Conservation (phyloP, 2,888 invertebrate species). For the Tachina fera region DNA sequence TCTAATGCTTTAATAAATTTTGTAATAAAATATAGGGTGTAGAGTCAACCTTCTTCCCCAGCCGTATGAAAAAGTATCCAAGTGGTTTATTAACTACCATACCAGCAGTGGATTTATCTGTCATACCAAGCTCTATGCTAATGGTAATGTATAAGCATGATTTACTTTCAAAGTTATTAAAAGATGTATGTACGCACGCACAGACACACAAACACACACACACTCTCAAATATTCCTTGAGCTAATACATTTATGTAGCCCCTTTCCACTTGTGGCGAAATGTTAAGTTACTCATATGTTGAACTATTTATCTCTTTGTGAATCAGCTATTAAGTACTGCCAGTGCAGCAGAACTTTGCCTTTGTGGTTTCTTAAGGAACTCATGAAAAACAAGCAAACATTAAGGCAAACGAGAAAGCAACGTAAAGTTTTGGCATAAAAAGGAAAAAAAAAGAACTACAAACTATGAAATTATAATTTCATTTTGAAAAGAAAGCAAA, state of each 20-base stretch:
- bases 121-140: slow-evolving; percentile 82
- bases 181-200: neutral
- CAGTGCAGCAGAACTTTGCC: slow-evolving; percentile 41
- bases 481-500: slow-evolving; percentile 25
- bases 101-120: slow-evolving; percentile 82
- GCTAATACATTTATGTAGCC: neutral
- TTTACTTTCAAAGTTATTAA: slow-evolving; percentile 32
- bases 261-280: neutral
- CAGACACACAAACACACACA: neutral
- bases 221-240: neutral
- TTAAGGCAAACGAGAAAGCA: neutral
- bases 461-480: slow-evolving; percentile 45
- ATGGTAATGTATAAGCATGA: slow-evolving; percentile 81
- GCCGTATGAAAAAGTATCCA: slow-evolving; percentile 83
- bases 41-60: slow-evolving; percentile 83
- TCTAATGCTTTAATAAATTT: neutral
- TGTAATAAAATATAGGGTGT: slow-evolving; percentile 79
- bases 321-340: slow-evolving; percentile 7
- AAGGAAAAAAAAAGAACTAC: slow-evolving; percentile 5
- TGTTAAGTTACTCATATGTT: neutral
- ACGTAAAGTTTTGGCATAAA: slow-evolving; percentile 1
- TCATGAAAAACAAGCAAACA: neutral
- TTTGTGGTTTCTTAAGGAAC: slow-evolving; percentile 45
- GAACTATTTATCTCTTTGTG: slow-evolving; percentile 13
- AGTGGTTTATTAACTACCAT: slow-evolving; percentile 83